phyloP scores from a whole-genome alignment of 64 coral and sea anemone genomes.

The Stichodactyla helianthus region DNA sequence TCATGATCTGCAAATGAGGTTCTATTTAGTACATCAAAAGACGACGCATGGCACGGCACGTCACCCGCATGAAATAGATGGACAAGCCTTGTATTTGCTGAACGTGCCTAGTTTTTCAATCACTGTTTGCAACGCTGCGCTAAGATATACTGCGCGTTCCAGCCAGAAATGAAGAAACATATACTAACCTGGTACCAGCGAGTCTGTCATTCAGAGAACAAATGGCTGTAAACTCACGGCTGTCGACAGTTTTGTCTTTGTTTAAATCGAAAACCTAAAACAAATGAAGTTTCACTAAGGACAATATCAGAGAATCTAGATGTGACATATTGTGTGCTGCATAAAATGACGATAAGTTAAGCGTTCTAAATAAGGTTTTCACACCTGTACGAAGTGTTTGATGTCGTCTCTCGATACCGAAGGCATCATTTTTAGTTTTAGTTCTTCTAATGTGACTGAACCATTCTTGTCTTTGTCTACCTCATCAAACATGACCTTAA shows the following conservation, averaged over 20 bases:
- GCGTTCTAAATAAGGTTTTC: not conserved
- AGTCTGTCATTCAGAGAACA: constrained; percentile 94
- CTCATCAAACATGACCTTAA: constrained; percentile 82
- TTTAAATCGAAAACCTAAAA: constrained; percentile 96
- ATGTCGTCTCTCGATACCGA: constrained; percentile 66
- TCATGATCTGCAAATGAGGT: too few species aligned
- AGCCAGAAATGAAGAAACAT: too few species aligned
- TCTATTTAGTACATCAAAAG: too few species aligned
- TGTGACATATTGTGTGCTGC: not conserved
- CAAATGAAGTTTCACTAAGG: not conserved
- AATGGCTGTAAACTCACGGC: constrained; percentile 90
- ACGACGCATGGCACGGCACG: too few species aligned
- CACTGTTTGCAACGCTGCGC: not conserved
- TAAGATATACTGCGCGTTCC: too few species aligned
- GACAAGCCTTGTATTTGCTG: too few species aligned
- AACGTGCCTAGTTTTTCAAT: too few species aligned
- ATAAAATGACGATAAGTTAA: not conserved
- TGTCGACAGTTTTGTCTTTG: constrained; percentile 86
- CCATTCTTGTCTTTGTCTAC: constrained; percentile 97
- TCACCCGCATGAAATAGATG: too few species aligned
- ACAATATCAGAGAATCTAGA: not conserved
- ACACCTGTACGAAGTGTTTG: constrained; percentile 85
- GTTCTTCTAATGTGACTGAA: constrained; percentile 84
- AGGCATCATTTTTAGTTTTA: constrained; percentile 75
- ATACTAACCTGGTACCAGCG: constrained; percentile 69